phyloP scores from a whole-genome alignment of 2,113 vertebrate species.

The Zingel zingel region DNA sequence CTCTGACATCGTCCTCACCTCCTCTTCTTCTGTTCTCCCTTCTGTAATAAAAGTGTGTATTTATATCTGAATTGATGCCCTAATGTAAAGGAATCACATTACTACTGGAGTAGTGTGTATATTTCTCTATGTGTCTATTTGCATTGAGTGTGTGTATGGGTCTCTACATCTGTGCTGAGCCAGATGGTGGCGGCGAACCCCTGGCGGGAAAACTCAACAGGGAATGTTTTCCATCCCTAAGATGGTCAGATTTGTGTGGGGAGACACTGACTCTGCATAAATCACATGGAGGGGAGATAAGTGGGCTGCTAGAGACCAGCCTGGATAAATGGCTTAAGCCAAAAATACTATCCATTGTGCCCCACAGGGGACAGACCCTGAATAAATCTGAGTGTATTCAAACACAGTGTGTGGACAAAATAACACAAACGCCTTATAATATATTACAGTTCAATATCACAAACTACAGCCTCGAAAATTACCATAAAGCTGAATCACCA shows the following conservation, averaged over 20 bases:
- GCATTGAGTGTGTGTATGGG: constrained; percentile 58
- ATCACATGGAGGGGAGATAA: constrained; percentile 72
- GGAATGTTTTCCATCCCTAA: constrained; percentile 85
- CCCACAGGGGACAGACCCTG: constrained; percentile 45
- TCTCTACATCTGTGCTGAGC: constrained; percentile 53
- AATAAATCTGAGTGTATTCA: constrained; percentile 48
- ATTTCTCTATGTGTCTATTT: constrained; percentile 47
- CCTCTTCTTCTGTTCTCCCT: background rate
- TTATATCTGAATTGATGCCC: constrained; percentile 1
- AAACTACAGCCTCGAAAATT: background rate
- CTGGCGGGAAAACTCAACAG: constrained; percentile 60
- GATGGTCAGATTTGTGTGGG: constrained; percentile 82
- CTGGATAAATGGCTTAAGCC: constrained; percentile 44
- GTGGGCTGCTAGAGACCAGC: constrained; percentile 63
- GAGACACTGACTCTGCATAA: constrained; percentile 65
- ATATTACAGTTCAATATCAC: background rate
- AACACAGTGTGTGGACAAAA: constrained; percentile 34
- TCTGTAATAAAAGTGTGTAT: background rate
- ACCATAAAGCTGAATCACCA: background rate
- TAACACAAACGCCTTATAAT: background rate
- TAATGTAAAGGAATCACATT: constrained; percentile 6
- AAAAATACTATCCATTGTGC: constrained; percentile 45
- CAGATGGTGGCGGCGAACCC: constrained; percentile 63
- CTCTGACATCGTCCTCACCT: background rate
- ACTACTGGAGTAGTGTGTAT: constrained; percentile 13